Evolutionary conservation across 23 tunicate species (phyloP).

Genomic region (Trididemnum miniatum): DNA sequence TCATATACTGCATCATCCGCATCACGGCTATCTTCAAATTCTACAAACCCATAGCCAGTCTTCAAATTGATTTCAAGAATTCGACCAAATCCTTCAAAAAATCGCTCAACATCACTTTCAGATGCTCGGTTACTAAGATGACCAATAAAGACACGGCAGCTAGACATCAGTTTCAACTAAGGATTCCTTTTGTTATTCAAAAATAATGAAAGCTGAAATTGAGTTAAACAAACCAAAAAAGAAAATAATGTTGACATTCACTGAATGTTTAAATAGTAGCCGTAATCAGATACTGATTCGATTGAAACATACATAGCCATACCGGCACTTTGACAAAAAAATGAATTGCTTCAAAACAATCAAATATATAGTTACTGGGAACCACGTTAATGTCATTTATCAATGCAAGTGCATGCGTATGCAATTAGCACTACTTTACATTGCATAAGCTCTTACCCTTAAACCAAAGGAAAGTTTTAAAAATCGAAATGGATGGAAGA

Average conservation of each 20-base stretch:
- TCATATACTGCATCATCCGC: constrained; percentile 98
- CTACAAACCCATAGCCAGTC: constrained; percentile 92
- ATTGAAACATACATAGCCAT: too few species aligned
- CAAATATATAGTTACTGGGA: too few species aligned
- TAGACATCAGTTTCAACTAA: constrained; percentile 35
- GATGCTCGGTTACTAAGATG: constrained; percentile 77
- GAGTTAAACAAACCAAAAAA: too few species aligned
- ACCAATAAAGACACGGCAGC: constrained; percentile 75
- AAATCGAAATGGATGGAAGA: constrained; percentile 5
- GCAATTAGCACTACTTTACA: too few species aligned
- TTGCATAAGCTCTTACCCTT: constrained; percentile 16
- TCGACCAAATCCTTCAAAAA: constrained; percentile 85
- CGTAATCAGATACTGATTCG: neutral
- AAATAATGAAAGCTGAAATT: neutral
- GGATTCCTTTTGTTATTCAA: neutral
- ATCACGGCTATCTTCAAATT: constrained; percentile 87
- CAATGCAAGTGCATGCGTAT: too few species aligned
- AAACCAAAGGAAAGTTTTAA: neutral
- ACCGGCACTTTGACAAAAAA: too few species aligned
- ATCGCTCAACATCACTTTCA: constrained; percentile 84
- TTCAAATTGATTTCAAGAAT: constrained; percentile 85
- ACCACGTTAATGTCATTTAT: too few species aligned
- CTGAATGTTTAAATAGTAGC: too few species aligned
- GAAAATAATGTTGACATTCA: too few species aligned
- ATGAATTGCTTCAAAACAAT: neutral